Conservation (phyloP, 2,797 vertebrate genomes). For the Eremophila alpestris region DNA sequence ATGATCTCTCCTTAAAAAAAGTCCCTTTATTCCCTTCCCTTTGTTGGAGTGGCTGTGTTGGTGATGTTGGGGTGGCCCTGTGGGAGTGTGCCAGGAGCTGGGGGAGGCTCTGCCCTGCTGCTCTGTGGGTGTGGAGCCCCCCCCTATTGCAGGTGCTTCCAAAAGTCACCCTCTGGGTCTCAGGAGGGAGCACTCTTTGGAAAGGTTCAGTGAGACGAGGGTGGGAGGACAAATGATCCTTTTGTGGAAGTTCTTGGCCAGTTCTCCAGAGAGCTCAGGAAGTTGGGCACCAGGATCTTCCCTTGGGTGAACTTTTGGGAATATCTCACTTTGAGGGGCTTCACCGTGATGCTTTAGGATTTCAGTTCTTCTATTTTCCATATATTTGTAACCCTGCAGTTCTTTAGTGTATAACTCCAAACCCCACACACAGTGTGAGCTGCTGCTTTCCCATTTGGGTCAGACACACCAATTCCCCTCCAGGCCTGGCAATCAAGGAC, state of each 20-base stretch:
- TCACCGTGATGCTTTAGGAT: background rate
- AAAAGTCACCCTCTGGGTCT: background rate
- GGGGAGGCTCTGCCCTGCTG: background rate
- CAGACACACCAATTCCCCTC: background rate
- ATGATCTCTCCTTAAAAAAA: background rate
- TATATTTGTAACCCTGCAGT: accelerated
- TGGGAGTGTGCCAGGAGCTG: background rate
- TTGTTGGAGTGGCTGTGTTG: background rate
- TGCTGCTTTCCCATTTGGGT: background rate
- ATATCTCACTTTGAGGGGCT: background rate
- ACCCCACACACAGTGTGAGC: accelerated
- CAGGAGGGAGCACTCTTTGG: background rate
- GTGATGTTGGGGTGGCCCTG: background rate
- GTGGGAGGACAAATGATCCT: background rate
- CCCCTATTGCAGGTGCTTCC: background rate
- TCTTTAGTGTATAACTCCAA: background rate
- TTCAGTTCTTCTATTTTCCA: background rate
- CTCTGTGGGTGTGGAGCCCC: background rate
- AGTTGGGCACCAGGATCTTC: background rate
- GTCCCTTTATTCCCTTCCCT: accelerated
- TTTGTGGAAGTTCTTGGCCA: background rate
- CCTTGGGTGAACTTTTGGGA: background rate
- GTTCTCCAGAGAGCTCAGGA: background rate
- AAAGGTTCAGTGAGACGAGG: background rate
- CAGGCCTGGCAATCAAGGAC: background rate